A percentile compares a stretch with the other conserved stretches of the same genome.
These are phyloP conservation scores for Rapana venosa DNA, from an alignment of 2,888 invertebrate species.

Conservation along the genomic window DNA sequence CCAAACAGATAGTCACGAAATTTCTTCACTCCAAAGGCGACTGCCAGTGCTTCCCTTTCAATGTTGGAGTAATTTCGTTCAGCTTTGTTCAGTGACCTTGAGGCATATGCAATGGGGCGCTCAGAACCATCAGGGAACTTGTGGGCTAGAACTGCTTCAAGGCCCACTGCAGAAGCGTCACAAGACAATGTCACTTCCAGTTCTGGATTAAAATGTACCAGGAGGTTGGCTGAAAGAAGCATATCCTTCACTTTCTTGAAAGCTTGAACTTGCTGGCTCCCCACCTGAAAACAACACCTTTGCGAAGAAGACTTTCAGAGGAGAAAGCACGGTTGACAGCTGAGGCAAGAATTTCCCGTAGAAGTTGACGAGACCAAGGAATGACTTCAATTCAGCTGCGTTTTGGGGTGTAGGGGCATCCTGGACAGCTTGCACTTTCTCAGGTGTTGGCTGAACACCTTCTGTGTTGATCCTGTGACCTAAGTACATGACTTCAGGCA, in stretches of 20 bases:
- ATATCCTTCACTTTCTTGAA: too few species aligned
- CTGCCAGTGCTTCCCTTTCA: constrained; percentile 42
- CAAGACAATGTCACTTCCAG: constrained; percentile 52
- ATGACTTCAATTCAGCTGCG: neutral
- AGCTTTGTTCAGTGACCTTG: constrained; percentile 55
- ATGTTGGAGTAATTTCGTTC: constrained; percentile 76
- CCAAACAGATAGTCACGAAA: constrained; percentile 74
- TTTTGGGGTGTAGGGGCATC: neutral
- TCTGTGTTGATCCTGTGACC: neutral
- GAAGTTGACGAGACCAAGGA: neutral
- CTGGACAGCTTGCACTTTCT: constrained; percentile 17
- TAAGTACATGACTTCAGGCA: neutral
- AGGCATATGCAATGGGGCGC: constrained; percentile 76
- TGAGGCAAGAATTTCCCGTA: constrained; percentile 10
- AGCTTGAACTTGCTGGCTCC: too few species aligned
- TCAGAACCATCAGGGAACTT: constrained; percentile 73
- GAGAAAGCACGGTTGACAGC: neutral
- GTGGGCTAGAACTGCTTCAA: constrained; percentile 60
- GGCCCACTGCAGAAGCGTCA: constrained; percentile 74
- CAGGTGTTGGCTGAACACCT: neutral
- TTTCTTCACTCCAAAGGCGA: constrained; percentile 76
- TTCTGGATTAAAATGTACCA: too few species aligned
- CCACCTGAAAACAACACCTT: neutral
- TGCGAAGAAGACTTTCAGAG: neutral
- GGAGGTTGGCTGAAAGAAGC: too few species aligned